Percentiles rank a stretch among this genome's conserved stretches.
These are phyloP conservation scores for Antechinus flavipes DNA, from an alignment of 2,113 vertebrate genomes.

Conservation along the genomic window DNA sequence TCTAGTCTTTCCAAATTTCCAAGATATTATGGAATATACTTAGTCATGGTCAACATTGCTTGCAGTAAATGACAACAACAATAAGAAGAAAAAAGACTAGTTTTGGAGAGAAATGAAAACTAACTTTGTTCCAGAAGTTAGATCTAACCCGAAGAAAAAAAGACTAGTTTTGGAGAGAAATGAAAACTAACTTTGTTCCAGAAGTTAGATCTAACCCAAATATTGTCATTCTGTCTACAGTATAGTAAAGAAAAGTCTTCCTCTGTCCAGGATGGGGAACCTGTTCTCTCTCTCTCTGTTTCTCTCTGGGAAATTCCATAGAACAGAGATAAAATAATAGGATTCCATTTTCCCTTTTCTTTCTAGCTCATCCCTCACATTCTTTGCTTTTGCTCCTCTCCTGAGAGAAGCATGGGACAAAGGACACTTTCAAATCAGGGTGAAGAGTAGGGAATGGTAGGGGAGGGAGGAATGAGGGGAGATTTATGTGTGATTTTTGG, in stretches of 20 bases:
- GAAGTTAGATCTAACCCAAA: not conserved
- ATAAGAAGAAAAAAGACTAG: not conserved
- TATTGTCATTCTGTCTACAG: not conserved
- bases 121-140: not conserved
- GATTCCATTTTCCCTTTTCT: not conserved
- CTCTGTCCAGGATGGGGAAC: not conserved
- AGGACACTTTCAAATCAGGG: slow-evolving; percentile 11
- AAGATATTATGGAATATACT: not conserved
- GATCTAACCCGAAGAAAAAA: not conserved
- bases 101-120: not conserved
- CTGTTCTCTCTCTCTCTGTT: not conserved
- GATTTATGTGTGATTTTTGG: not conserved
- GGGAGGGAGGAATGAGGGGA: slow-evolving; percentile 16
- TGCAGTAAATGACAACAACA: not conserved
- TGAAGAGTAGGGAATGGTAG: not conserved
- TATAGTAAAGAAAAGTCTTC: not conserved
- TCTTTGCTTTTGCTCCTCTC: not conserved
- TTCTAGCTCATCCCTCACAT: not conserved
- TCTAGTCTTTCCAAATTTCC: not conserved
- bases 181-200: not conserved
- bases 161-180: not conserved
- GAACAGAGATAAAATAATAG: not conserved
- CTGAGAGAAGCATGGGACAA: slow-evolving; percentile 15
- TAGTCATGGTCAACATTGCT: not conserved
- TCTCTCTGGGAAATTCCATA: not conserved